phyloP scores from a whole-genome alignment of 2,797 vertebrate genomes.

The Propithecus perrieri region DNA sequence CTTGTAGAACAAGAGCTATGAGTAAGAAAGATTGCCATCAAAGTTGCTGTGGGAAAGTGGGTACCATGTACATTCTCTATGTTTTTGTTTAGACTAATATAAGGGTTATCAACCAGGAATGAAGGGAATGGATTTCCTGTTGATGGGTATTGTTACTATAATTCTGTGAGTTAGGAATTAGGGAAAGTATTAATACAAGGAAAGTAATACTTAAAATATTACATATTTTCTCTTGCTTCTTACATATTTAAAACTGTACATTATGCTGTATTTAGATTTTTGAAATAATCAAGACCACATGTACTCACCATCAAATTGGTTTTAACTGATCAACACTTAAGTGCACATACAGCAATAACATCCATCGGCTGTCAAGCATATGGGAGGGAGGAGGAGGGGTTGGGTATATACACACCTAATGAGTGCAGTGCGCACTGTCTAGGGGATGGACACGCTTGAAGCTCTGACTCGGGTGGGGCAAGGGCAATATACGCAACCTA shows the following conservation, averaged over 20 bases:
- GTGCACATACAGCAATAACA: too few relatives aligned
- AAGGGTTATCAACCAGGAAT: background rate
- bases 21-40: background rate
- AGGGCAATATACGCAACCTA: too few relatives aligned
- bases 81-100: background rate
- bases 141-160: background rate
- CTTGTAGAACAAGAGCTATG: background rate
- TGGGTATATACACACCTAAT: too few relatives aligned
- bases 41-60: background rate
- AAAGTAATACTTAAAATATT: background rate
- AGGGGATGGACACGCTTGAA: too few relatives aligned
- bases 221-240: background rate
- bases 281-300: background rate
- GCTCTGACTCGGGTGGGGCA: too few relatives aligned
- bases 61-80: background rate
- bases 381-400: too few relatives aligned
- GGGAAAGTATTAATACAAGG: background rate
- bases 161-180: background rate
- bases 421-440: too few relatives aligned
- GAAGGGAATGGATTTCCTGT: background rate
- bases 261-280: slow-evolving; percentile 5
- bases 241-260: background rate
- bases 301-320: too few relatives aligned
- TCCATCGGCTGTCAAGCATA: too few relatives aligned
- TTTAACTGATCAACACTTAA: too few relatives aligned